These are phyloP conservation scores for Hydractinia symbiolongicarpus DNA, from an alignment of 30 jellyfish, hydroid and myxozoan species.

Conservation along the genomic window DNA sequence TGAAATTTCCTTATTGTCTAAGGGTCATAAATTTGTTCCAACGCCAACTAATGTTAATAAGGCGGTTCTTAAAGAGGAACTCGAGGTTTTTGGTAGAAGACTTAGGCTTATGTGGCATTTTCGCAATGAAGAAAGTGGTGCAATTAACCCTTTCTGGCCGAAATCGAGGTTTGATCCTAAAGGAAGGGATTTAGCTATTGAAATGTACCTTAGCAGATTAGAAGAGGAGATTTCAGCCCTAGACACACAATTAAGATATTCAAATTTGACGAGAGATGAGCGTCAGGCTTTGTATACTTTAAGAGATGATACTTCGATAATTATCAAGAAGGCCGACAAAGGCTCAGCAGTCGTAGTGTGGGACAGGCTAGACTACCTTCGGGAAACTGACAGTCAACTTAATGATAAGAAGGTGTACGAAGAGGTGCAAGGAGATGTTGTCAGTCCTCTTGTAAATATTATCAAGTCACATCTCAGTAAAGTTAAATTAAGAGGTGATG, in stretches of 20 bases:
- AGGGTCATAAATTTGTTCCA: constrained; percentile 7
- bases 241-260: background rate
- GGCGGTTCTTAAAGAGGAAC: background rate
- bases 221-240: constrained; percentile 5
- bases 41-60: background rate
- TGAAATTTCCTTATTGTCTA: background rate
- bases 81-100: constrained; percentile 1
- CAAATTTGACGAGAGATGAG: background rate
- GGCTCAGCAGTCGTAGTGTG: no score
- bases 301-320: background rate
- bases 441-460: no score
- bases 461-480: no score
- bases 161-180: background rate
- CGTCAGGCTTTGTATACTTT: background rate
- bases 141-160: background rate
- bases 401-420: no score
- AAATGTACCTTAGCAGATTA: background rate
- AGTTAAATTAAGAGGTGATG: no score
- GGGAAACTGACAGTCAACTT: no score
- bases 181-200: background rate
- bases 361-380: no score
- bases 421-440: no score
- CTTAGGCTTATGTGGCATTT: constrained; percentile 5
- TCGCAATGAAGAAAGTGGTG: background rate
- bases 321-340: background rate